Conservation (phyloP, 2,113 vertebrate species). For the Prochilodus magdalenae region DNA sequence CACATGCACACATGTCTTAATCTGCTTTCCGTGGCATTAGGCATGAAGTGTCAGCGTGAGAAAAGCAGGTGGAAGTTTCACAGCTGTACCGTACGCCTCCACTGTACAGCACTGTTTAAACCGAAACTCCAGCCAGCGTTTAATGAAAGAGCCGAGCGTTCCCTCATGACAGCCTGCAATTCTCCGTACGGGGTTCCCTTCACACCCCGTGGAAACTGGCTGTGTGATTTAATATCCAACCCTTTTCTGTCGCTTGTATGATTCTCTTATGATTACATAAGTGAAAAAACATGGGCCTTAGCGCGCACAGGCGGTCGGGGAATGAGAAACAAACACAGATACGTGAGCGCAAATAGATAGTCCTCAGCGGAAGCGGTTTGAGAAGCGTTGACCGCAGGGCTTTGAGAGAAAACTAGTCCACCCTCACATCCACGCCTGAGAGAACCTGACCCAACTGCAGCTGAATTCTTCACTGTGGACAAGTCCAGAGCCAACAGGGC, state of each 20-base stretch:
- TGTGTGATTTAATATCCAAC: slow-evolving; percentile 14
- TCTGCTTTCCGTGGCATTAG: not conserved
- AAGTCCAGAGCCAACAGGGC: slow-evolving; percentile 4
- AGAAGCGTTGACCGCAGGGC: not conserved
- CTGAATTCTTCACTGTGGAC: slow-evolving; percentile 9
- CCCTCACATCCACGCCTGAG: slow-evolving; percentile 10
- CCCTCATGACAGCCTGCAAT: not conserved
- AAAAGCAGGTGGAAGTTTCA: not conserved
- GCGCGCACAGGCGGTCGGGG: not conserved
- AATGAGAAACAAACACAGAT: slow-evolving; percentile 4
- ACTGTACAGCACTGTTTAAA: not conserved
- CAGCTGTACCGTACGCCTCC: not conserved
- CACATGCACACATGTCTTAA: not conserved
- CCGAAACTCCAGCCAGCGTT: not conserved
- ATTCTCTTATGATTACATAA: not conserved
- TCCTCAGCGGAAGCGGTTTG: slow-evolving; percentile 6
- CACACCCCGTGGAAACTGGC: not conserved
- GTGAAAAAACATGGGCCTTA: slow-evolving; percentile 1
- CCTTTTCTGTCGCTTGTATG: not conserved
- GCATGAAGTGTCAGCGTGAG: not conserved
- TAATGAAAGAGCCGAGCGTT: not conserved
- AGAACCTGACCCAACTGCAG: not conserved
- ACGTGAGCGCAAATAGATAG: slow-evolving; percentile 9
- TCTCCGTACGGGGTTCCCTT: not conserved
- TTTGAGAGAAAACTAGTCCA: slow-evolving; percentile 1